Percentiles rank a stretch among this genome's conserved stretches.
Evolutionary conservation across 2,888 invertebrate species (phyloP).

Genomic region (Adela reaumurella): DNA sequence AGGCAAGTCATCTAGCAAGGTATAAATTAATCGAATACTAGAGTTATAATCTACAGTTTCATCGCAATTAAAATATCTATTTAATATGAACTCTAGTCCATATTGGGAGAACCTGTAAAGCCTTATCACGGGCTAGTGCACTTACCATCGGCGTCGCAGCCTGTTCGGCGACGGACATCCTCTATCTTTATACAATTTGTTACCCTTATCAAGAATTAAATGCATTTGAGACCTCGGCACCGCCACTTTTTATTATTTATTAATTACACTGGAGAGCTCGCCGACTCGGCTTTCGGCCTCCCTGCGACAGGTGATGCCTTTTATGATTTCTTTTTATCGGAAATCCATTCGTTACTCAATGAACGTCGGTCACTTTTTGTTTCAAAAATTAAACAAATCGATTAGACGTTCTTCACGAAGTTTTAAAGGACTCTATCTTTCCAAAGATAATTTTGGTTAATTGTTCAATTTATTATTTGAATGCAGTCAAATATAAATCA

Average conservation of each 20-base stretch:
- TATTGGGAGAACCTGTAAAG: constrained; percentile 23
- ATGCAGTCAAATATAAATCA: no score
- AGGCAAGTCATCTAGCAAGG: no score
- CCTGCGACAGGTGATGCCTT: constrained; percentile 42
- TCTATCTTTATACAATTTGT: constrained; percentile 57
- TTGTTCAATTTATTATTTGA: not conserved
- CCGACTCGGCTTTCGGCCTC: constrained; percentile 18
- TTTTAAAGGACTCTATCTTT: not conserved
- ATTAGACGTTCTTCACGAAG: not conserved
- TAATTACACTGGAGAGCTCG: constrained; percentile 38
- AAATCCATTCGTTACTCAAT: constrained; percentile 36
- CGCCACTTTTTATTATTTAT: constrained; percentile 44
- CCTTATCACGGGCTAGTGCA: constrained; percentile 51
- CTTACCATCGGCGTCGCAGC: constrained; percentile 50
- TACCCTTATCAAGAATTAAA: constrained; percentile 56
- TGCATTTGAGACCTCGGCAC: constrained; percentile 46
- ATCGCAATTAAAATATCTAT: constrained; percentile 9
- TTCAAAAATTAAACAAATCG: not conserved
- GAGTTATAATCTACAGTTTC: constrained; percentile 8
- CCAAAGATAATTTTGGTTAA: not conserved
- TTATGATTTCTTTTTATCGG: constrained; percentile 41
- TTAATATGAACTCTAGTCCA: constrained; percentile 21
- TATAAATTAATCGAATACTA: constrained; percentile 11
- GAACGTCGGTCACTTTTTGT: constrained; percentile 17
- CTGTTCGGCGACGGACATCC: constrained; percentile 15